Base-by-base conservation (phyloP, 92 coral and sea anemone species). In the Porites rus region DNA sequence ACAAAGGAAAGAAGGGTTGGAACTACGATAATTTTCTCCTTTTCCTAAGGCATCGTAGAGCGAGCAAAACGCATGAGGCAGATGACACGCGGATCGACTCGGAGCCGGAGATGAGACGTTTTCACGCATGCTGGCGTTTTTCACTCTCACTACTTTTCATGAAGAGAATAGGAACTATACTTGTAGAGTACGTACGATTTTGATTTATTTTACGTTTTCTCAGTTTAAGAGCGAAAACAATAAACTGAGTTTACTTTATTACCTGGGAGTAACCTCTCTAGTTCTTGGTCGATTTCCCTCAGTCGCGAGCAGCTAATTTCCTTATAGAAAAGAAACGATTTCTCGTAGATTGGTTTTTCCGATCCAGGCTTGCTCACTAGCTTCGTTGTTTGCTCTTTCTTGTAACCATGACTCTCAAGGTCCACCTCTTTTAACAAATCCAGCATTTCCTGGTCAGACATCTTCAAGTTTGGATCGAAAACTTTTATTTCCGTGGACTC, bases 401-500 rank as follows among this genome's bases (percentile, higher is more conserved):
- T 13, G 67, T 56, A 76, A 63, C 80, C 81, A 43, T 62, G 69
- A 4, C 28, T 20, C 24, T 77, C 81, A 17, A 77, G 58, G 53
- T 77, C 25, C 46, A 64, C 69, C 25, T 77, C 21, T n/a, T 61
- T 62, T 17, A 77, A 28, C 58, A 60, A 22, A 21, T 24, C 38
- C 43, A 4, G 1, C 69, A 77, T 59, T 22, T 77, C 14, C 17
- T 65, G 4, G 12, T 16, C 21, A 8, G 81, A 77, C 6, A 24
- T 21, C 60, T 16, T 69, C 11, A 59, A 77, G 24, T 43, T 43
- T 64, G 38, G 69, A 24, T 77, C 54, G 10, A 12, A 60, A 1
- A 77, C 13, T 53, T 18, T 77, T 28, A 77, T 8, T 11, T 24
- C 53, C 53, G 62, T 6, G 69, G 64, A 7, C 2, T 77, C 81